A percentile compares a stretch with the other conserved stretches of the same genome.
phyloP scores from a whole-genome alignment of 1,140 invertebrate species.

The Ganaspis sp. region DNA sequence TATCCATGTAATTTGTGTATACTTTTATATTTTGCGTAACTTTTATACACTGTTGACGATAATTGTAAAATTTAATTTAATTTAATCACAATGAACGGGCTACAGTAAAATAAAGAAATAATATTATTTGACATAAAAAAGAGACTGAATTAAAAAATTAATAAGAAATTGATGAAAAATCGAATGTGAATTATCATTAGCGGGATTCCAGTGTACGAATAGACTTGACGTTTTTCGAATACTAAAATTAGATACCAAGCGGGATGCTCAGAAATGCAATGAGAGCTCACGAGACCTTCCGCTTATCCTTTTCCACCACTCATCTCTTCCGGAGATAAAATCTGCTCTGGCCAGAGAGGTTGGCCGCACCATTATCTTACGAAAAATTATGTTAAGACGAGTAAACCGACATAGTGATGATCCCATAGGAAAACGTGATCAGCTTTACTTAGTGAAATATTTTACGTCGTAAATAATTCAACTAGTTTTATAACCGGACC shows the following conservation, averaged over 20 bases:
- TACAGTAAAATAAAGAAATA: too few species aligned
- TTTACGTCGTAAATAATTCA: neutral
- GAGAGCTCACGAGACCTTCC: conserved; percentile 3
- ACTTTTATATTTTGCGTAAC: too few species aligned
- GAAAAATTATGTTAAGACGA: conserved; percentile 29
- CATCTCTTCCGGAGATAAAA: neutral
- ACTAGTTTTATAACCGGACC: neutral
- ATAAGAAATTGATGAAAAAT: neutral
- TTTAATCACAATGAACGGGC: too few species aligned
- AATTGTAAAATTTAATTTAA: too few species aligned
- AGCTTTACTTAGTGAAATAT: conserved; percentile 8
- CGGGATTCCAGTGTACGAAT: conserved; percentile 1
- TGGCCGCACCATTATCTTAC: conserved; percentile 2
- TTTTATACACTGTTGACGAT: too few species aligned
- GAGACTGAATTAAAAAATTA: neutral
- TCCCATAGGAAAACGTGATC: conserved; percentile 16
- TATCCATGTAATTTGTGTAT: too few species aligned
- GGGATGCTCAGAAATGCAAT: conserved; percentile 4
- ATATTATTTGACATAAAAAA: too few species aligned
- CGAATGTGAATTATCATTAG: conserved; percentile 7
- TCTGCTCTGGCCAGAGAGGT: neutral
- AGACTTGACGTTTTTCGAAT: conserved; percentile 13
- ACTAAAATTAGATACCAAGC: conserved; percentile 13
- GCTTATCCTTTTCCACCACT: conserved; percentile 21
- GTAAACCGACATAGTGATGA: conserved; percentile 27